Conservation (phyloP, 2,888 invertebrate species). For the Pycnomerus fuliginosus region DNA sequence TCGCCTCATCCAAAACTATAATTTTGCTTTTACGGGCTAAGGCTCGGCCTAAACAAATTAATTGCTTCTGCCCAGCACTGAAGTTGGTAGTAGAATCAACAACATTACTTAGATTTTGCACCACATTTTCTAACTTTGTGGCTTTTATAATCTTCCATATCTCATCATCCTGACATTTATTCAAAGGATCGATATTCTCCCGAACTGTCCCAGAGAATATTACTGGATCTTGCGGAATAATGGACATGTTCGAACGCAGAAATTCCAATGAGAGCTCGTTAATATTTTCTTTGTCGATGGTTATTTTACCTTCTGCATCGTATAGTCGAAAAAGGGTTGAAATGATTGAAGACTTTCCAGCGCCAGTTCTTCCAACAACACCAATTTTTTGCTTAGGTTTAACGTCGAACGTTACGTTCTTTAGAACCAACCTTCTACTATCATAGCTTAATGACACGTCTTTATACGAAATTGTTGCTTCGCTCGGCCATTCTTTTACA, state of each 20-base stretch:
- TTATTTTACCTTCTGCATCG: conserved; percentile 57
- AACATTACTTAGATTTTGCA: conserved; percentile 1
- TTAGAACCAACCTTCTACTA: conserved; percentile 70
- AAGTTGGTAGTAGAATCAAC: conserved; percentile 9
- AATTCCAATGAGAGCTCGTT: conserved; percentile 52
- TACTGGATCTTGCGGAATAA: conserved; percentile 64
- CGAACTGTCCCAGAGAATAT: conserved; percentile 62
- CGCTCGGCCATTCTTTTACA: conserved; percentile 67
- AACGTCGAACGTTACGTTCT: conserved; percentile 63
- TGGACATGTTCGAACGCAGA: conserved; percentile 56
- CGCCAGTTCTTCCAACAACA: conserved; percentile 77
- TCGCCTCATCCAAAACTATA: conserved; percentile 58
- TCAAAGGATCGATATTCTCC: conserved; percentile 63
- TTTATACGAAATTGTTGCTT: conserved; percentile 66
- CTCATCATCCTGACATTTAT: conserved; percentile 58
- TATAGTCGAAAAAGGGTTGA: conserved; percentile 76
- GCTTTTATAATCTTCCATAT: conserved; percentile 69
- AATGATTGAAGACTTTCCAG: conserved; percentile 74
- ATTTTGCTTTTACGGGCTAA: conserved; percentile 55
- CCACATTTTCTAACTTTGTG: conserved; percentile 48
- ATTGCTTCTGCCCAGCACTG: conserved; percentile 47
- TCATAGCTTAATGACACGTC: conserved; percentile 51
- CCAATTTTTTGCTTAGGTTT: conserved; percentile 69
- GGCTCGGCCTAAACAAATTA: conserved; percentile 58
- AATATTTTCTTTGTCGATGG: conserved; percentile 54